These are phyloP conservation scores for Pseudococcus longispinus DNA, from an alignment of 2,888 invertebrate species.

Conservation along the genomic window DNA sequence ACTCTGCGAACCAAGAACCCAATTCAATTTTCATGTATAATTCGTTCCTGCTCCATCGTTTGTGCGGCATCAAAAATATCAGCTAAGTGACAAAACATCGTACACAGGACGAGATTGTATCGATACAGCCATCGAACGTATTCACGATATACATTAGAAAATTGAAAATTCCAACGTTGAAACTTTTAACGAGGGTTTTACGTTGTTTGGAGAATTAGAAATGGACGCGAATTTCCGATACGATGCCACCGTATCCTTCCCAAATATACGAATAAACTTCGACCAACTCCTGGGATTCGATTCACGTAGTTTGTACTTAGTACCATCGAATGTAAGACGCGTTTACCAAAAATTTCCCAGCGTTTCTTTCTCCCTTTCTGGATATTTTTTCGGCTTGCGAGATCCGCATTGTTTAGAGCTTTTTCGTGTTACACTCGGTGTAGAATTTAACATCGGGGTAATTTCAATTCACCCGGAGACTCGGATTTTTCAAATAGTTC, in stretches of 20 bases:
- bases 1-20: background rate
- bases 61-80: background rate
- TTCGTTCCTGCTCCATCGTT: background rate
- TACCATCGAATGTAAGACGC: background rate
- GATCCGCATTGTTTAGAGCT: background rate
- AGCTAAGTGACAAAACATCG: background rate
- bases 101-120: background rate
- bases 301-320: slow-evolving; percentile 9
- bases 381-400: background rate
- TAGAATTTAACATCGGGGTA: background rate
- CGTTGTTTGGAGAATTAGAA: slow-evolving; percentile 30
- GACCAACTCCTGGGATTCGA: slow-evolving; percentile 27
- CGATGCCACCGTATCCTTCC: background rate
- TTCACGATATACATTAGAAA: slow-evolving; percentile 1
- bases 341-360: background rate
- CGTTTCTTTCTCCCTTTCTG: background rate
- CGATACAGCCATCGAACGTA: background rate
- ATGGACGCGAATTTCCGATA: slow-evolving; percentile 12
- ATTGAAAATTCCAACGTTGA: slow-evolving; percentile 17
- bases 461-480: background rate
- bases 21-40: background rate
- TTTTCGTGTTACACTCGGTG: background rate
- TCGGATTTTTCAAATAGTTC: background rate
- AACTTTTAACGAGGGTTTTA: slow-evolving; percentile 19
- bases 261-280: slow-evolving; percentile 20